A percentile compares a stretch with the other conserved stretches of the same genome.
phyloP scores from a whole-genome alignment of 2,888 invertebrate species.

The Ormyrus labotus region DNA sequence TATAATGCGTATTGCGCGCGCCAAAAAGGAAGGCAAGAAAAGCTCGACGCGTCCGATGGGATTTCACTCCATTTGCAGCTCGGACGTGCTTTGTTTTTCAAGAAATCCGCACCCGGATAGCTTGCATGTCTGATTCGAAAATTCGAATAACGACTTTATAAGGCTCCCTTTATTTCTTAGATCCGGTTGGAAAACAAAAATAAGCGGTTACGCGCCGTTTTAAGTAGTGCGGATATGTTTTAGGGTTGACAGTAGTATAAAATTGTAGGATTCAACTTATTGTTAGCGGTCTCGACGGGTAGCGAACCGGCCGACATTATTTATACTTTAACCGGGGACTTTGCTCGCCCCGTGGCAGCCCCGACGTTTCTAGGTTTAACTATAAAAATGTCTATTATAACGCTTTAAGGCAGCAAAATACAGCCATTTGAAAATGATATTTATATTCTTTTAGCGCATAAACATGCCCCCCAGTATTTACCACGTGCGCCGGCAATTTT shows the following conservation, averaged over 20 bases:
- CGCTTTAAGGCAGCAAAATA: constrained; percentile 37
- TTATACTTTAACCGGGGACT: constrained; percentile 44
- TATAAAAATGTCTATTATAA: constrained; percentile 52
- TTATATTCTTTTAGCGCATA: constrained; percentile 26
- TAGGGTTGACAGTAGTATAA: constrained; percentile 24
- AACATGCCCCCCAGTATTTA: constrained; percentile 34
- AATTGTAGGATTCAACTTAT: constrained; percentile 29
- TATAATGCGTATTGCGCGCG: background rate
- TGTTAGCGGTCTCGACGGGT: constrained; percentile 13
- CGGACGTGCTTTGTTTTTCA: constrained; percentile 18
- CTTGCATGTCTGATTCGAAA: too few species aligned
- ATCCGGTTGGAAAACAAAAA: too few species aligned
- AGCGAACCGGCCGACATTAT: constrained; percentile 7
- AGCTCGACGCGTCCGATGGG: constrained; percentile 24
- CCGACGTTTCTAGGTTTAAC: constrained; percentile 31
- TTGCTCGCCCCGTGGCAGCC: background rate
- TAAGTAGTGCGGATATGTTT: constrained; percentile 39
- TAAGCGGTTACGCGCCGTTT: background rate
- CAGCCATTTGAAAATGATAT: constrained; percentile 33
- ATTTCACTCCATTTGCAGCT: constrained; percentile 11
- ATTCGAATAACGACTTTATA: too few species aligned
- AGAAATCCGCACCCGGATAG: too few species aligned
- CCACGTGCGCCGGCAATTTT: background rate
- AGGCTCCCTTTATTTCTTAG: too few species aligned
- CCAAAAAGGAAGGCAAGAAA: background rate